Evolutionary conservation across 2,797 vertebrate genomes (phyloP), one percentile per base, ranked within the genome.

Genomic region (Gambelia wislizenii): DNA sequence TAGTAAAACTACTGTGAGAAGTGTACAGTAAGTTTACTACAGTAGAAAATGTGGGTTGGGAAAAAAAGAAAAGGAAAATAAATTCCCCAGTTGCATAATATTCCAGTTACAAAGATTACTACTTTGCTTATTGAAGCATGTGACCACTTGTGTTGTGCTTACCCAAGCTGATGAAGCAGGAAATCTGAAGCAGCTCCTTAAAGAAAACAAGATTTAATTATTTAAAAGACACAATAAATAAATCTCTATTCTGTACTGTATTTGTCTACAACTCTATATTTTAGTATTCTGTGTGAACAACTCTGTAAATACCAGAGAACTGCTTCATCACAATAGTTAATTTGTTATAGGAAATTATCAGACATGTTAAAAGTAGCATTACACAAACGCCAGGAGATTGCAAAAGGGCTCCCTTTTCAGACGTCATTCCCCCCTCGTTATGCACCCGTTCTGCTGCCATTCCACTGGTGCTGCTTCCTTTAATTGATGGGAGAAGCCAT

Each of bases 101-200:
- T 90, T 30, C 36, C 14, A 84, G 54, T 10, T 75, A 59, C 59
- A 82, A n/a, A 76, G 70, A 78, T 18, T 30, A 64, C 6, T 36
- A 33, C 36, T 7, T 39, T 85, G 69, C 52, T 33, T 18, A 13
- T 42, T 52, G 5, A 3, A 30, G 14, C 84, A 78, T 18, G 30
- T 0, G 27, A 83, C 59, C 27, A 47, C 59, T 49, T 89, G 61
- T 92, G 90, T 91, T 72, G 59, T 13, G 9, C 67, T 83, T 89
- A 49, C 6, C 77, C 91, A 89, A 92, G 89, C 87, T 95, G 92
- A 85, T 91, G 94, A 92, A 93, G 90, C 89, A 95, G 69, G 47
- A 54, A 92, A 33, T 1, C 20, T 3, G 84, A 49, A 0, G 2
- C 27, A 72, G 61, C 6, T 70, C 70, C 33, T 75, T 59, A 8